Evolutionary conservation across 2,797 vertebrate genomes (phyloP).

Genomic region (Cuniculus paca): DNA sequence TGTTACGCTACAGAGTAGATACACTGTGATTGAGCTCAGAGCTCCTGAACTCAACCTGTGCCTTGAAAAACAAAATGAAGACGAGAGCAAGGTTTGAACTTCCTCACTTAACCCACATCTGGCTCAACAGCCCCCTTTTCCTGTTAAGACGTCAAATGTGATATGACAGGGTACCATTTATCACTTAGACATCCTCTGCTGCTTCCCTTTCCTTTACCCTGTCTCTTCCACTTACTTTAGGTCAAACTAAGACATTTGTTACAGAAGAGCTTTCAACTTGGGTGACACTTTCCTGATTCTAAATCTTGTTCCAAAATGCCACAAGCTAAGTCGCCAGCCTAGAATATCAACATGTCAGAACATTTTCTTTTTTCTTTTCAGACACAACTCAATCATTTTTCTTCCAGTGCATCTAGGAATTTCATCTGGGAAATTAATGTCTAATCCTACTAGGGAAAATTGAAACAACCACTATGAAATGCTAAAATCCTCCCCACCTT

Average conservation of each 20-base stretch:
- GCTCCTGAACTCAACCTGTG: slow-evolving; percentile 74
- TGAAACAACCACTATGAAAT: neutral
- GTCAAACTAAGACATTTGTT: slow-evolving; percentile 84
- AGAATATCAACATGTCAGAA: slow-evolving; percentile 74
- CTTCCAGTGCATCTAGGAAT: slow-evolving; percentile 50
- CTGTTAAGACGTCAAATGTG: slow-evolving; percentile 83
- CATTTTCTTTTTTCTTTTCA: slow-evolving; percentile 33
- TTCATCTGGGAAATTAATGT: neutral
- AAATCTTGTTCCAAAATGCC: slow-evolving; percentile 81
- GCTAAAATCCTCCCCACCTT: neutral
- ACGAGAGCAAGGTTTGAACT: slow-evolving; percentile 63
- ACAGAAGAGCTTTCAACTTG: slow-evolving; percentile 82
- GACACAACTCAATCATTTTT: slow-evolving; percentile 74
- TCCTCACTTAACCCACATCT: slow-evolving; percentile 77
- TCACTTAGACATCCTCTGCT: slow-evolving; percentile 80
- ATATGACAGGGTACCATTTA: slow-evolving; percentile 81
- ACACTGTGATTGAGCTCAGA: slow-evolving; percentile 70
- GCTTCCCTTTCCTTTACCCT: slow-evolving; percentile 50
- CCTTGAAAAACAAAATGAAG: slow-evolving; percentile 76
- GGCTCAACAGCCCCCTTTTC: slow-evolving; percentile 80
- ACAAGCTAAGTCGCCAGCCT: slow-evolving; percentile 71
- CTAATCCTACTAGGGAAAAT: neutral
- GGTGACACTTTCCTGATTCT: slow-evolving; percentile 85
- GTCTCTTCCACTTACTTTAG: slow-evolving; percentile 82
- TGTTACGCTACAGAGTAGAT: slow-evolving; percentile 68